phyloP scores from a whole-genome alignment of 2,797 vertebrate species.

The Argentina silus region DNA sequence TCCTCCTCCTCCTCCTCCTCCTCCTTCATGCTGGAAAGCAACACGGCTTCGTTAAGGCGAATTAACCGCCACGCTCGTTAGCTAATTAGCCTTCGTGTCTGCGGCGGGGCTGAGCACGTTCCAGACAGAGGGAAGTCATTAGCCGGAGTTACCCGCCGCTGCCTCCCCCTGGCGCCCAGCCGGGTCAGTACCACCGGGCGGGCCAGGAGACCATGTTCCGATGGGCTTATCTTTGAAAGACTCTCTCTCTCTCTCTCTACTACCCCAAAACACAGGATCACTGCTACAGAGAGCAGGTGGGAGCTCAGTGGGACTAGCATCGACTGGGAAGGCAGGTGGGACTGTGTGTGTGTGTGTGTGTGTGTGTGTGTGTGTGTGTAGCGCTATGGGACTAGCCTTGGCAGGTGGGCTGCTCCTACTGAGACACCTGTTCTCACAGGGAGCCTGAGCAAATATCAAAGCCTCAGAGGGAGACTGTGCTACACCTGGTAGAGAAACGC shows the following conservation, averaged over 20 bases:
- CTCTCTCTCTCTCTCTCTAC: not conserved
- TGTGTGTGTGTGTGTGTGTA: not conserved
- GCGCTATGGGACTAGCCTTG: constrained; percentile 18
- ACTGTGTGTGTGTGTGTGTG: not conserved
- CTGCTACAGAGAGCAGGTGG: no score
- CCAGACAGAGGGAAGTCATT: constrained; percentile 83
- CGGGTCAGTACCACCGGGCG: constrained; percentile 45
- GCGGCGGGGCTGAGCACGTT: constrained; percentile 74
- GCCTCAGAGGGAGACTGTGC: constrained; percentile 56
- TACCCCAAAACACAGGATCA: no score
- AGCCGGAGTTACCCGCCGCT: constrained; percentile 78
- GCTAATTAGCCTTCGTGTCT: constrained; percentile 83
- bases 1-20: constrained; percentile 31
- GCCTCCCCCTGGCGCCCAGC: constrained; percentile 63
- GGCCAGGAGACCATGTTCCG: constrained; percentile 32
- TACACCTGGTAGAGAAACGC: constrained; percentile 67
- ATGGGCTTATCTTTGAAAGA: constrained; percentile 46
- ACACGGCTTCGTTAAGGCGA: constrained; percentile 80
- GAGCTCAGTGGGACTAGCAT: not conserved
- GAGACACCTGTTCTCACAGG: constrained; percentile 74
- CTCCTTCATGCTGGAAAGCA: constrained; percentile 73
- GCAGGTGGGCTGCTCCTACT: constrained; percentile 67
- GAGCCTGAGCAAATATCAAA: constrained; percentile 74
- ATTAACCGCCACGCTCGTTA: constrained; percentile 83
- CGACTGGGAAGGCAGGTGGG: not conserved